Conservation (phyloP, 2,797 vertebrate species). For the Threskiornis aethiopicus region DNA sequence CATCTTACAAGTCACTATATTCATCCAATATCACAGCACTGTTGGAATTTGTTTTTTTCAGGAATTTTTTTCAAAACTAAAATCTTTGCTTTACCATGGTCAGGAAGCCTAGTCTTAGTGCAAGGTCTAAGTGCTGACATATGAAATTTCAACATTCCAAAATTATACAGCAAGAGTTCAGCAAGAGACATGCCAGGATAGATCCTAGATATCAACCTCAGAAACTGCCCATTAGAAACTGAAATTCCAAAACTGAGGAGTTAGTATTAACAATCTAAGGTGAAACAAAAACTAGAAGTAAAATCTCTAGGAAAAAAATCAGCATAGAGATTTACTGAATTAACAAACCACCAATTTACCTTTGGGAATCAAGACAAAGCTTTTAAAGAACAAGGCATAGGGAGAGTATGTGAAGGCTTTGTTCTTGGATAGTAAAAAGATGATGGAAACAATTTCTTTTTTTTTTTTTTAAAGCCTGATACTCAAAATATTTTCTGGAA, state of each 20-base stretch:
- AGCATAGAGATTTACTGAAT: neutral
- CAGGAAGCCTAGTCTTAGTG: neutral
- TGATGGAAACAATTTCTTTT: neutral
- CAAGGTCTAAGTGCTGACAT: neutral
- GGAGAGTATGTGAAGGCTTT: neutral
- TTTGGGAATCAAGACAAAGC: neutral
- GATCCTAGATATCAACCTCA: neutral
- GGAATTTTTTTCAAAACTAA: neutral
- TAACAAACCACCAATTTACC: neutral
- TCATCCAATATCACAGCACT: neutral
- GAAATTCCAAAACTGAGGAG: neutral
- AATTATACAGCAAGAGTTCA: neutral
- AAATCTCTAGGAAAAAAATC: neutral
- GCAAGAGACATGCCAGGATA: neutral
- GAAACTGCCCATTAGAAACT: neutral
- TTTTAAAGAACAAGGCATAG: neutral
- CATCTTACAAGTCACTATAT: neutral
- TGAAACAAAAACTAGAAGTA: neutral
- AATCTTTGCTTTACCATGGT: neutral
- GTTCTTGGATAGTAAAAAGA: neutral
- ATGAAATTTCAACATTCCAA: neutral
- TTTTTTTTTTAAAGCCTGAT: neutral
- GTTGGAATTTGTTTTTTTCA: neutral
- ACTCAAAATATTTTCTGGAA: neutral
- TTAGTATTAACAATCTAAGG: neutral